Percentiles rank a stretch among this genome's conserved stretches.
Conservation (phyloP, 2,888 invertebrate genomes). For the Lasioglossum lativentre region DNA sequence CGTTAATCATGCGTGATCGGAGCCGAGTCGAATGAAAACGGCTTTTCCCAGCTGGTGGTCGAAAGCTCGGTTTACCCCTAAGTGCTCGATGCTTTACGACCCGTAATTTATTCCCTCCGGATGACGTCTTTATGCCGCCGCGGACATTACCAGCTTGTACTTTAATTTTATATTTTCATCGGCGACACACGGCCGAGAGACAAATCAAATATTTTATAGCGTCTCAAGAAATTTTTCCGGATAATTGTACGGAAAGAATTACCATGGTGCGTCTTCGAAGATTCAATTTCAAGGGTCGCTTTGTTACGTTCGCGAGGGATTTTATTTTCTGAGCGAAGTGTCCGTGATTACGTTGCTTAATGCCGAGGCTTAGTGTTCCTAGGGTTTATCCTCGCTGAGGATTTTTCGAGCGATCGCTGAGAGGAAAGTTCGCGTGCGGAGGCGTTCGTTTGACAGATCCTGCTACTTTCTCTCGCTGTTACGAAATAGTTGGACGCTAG, state of each 20-base stretch:
- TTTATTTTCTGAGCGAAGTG: background rate
- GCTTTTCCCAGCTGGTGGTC: background rate
- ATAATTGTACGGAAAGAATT: too few relatives aligned
- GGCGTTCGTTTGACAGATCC: conserved; percentile 14
- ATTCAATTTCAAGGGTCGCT: background rate
- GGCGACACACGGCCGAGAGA: too few relatives aligned
- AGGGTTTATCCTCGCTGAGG: background rate
- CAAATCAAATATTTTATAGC: too few relatives aligned
- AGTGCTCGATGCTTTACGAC: background rate
- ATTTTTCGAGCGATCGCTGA: background rate
- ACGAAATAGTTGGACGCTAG: conserved; percentile 1
- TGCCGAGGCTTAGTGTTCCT: background rate
- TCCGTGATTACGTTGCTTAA: background rate
- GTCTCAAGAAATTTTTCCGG: too few relatives aligned
- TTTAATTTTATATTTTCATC: too few relatives aligned
- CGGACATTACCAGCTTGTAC: too few relatives aligned
- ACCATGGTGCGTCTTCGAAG: too few relatives aligned
- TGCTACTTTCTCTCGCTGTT: conserved; percentile 7
- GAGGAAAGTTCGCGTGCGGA: conserved; percentile 14
- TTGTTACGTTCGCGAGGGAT: background rate
- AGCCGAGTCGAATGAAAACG: conserved; percentile 1
- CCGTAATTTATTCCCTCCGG: background rate
- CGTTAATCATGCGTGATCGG: conserved; percentile 48
- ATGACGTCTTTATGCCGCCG: background rate
- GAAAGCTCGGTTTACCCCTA: background rate